A percentile compares a stretch with the other conserved stretches of the same genome.
phyloP scores from a whole-genome alignment of 2,888 invertebrate genomes.

The Eumerus sabulonum region DNA sequence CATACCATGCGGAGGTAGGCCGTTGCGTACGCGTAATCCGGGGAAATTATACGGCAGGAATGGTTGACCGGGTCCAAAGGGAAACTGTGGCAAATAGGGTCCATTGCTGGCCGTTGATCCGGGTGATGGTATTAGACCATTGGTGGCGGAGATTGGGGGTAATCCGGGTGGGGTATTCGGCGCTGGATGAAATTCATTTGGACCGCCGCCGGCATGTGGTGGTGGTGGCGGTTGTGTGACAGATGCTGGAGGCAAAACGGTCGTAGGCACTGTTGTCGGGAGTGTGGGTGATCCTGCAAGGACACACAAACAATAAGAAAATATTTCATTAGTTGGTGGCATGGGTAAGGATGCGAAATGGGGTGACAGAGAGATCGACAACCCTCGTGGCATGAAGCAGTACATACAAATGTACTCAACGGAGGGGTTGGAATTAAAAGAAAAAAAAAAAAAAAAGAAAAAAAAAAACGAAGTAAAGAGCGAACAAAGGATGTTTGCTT shows the following conservation, averaged over 20 bases:
- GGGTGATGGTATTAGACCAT: slow-evolving; percentile 81
- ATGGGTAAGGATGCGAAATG: slow-evolving; percentile 40
- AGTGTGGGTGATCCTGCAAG: slow-evolving; percentile 80
- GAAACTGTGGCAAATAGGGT: slow-evolving; percentile 81
- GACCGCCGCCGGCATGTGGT: slow-evolving; percentile 56
- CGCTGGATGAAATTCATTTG: slow-evolving; percentile 69
- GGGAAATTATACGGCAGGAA: slow-evolving; percentile 82
- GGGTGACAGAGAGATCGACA: slow-evolving; percentile 36
- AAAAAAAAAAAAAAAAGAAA: too few species aligned
- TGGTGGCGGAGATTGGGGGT: slow-evolving; percentile 61
- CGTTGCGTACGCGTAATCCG: slow-evolving; percentile 74
- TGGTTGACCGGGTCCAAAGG: slow-evolving; percentile 80
- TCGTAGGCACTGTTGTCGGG: slow-evolving; percentile 74
- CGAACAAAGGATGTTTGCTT: slow-evolving; percentile 14
- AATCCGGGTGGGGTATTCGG: slow-evolving; percentile 70
- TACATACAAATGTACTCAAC: background rate
- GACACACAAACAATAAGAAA: slow-evolving; percentile 5
- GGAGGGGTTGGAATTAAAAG: too few species aligned
- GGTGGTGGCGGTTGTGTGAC: slow-evolving; percentile 68
- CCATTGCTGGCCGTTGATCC: slow-evolving; percentile 71
- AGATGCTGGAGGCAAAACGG: slow-evolving; percentile 59
- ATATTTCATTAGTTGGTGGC: slow-evolving; percentile 21
- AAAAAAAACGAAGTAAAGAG: too few species aligned
- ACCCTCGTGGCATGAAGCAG: slow-evolving; percentile 37
- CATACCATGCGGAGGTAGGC: slow-evolving; percentile 61